Evolutionary conservation across 2,888 invertebrate species (phyloP).

Genomic region (Ganaspis brasiliensis): DNA sequence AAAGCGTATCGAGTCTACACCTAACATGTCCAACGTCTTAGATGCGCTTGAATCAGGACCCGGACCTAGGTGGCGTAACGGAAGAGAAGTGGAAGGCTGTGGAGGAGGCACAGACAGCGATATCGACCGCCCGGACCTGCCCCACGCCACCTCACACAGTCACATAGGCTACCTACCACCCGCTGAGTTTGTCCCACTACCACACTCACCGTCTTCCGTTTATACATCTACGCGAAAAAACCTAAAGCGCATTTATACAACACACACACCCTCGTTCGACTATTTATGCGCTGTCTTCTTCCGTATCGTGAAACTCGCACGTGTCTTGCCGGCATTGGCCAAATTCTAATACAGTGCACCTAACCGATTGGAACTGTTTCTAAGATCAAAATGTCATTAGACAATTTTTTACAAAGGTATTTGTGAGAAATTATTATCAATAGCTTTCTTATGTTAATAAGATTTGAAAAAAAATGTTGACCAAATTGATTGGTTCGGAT

Average conservation of each 20-base stretch:
- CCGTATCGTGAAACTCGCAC: too few species aligned
- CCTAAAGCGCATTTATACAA: not conserved
- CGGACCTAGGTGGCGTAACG: conserved; percentile 77
- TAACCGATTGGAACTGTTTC: too few species aligned
- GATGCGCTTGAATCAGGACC: conserved; percentile 66
- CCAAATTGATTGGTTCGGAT: too few species aligned
- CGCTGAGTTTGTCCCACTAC: conserved; percentile 52
- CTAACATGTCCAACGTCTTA: conserved; percentile 1
- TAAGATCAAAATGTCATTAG: too few species aligned
- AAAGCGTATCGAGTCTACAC: not conserved
- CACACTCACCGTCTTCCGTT: conserved; percentile 60
- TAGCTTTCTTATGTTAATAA: too few species aligned
- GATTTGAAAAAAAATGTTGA: too few species aligned
- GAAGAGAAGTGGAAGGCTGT: conserved; percentile 75
- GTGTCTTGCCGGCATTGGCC: conserved; percentile 1
- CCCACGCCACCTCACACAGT: conserved; percentile 77
- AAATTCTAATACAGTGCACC: too few species aligned
- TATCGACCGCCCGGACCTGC: conserved; percentile 85
- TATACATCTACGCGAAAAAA: conserved; percentile 7
- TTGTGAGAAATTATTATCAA: too few species aligned
- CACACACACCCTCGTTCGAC: not conserved
- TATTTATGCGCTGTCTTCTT: conserved; percentile 5
- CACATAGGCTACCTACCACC: conserved; percentile 68
- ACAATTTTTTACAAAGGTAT: too few species aligned
- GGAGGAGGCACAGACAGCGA: conserved; percentile 83